Conservation (phyloP, 2,113 vertebrate genomes). For the Corythornis madagascariensis region DNA sequence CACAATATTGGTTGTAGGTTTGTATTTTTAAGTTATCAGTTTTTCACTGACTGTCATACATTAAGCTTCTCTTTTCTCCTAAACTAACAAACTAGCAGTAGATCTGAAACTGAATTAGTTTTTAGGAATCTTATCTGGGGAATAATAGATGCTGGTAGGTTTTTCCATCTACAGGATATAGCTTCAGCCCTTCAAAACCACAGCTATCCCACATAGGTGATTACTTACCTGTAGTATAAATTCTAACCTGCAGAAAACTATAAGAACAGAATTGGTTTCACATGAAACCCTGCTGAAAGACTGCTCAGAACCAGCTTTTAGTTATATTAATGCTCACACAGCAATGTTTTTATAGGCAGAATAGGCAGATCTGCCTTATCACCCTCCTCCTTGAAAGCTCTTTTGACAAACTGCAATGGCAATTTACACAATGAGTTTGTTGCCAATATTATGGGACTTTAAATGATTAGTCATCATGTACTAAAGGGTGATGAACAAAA, state of each 20-base stretch:
- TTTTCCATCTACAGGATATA: background rate
- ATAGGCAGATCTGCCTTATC: background rate
- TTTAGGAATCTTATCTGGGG: background rate
- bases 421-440: background rate
- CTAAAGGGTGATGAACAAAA: background rate
- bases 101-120: background rate
- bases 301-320: background rate
- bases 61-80: background rate
- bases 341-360: background rate
- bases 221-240: background rate
- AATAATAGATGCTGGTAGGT: background rate
- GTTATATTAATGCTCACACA: rapidly evolving
- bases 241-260: background rate
- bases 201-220: rapidly evolving
- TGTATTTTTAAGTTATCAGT: background rate
- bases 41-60: background rate
- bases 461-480: background rate
- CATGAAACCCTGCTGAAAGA: background rate
- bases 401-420: background rate
- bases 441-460: background rate
- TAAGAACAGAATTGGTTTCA: background rate
- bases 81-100: background rate
- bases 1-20: background rate
- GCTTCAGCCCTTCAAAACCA: background rate
- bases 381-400: background rate